Evolutionary conservation across 2,113 vertebrate species (phyloP), one percentile per base, ranked within the genome.

Genomic region (Mionectes macconnelli): DNA sequence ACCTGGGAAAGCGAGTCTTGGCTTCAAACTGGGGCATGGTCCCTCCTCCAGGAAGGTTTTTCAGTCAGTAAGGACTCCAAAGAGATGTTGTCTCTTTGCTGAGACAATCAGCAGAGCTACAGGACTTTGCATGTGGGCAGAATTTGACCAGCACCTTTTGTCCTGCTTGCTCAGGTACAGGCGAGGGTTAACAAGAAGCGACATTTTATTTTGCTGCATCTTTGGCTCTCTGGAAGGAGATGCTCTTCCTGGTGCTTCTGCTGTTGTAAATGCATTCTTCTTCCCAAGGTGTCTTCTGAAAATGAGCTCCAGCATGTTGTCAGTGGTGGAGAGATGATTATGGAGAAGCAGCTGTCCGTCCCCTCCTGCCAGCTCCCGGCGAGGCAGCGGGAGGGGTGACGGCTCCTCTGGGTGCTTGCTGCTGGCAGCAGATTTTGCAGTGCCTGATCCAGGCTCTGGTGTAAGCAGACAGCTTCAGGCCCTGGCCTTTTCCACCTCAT

Each of bases 321-420:
- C 90, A 81, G 90, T 59, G 47, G 81, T 90, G 79, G 92, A 63
- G 90, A 92, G 89, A 95, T 93, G 94, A 93, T 96, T 93, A 96
- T 96, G 96, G 96, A 97, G 95, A 78, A 96, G 94, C 94, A 97
- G 96, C 96, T 94, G 96, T 94, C 96, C 8, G 4, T 95, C 85
- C 93, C 83, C 90, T 93, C 90, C 88, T 94, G 93, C 96, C 96
- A 96, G 94, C 90, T 96, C 94, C 93, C 60, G 0, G 80, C 3
- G 37, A 91, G 94, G 87, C 91, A 89, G 33, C 35, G 12, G 95
- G 91, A 96, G 88, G 87, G 88, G 85, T 78, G 93, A 74, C 21
- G 13, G 73, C 83, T 96, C 92, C 93, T 95, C 83, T 92, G 95
- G 95, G 95, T 84, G 91, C 93, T 81, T 45, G 66, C 87, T 95